Evolutionary conservation across 1,140 invertebrate genomes (phyloP).

Genomic region (Coelopa frigida): DNA sequence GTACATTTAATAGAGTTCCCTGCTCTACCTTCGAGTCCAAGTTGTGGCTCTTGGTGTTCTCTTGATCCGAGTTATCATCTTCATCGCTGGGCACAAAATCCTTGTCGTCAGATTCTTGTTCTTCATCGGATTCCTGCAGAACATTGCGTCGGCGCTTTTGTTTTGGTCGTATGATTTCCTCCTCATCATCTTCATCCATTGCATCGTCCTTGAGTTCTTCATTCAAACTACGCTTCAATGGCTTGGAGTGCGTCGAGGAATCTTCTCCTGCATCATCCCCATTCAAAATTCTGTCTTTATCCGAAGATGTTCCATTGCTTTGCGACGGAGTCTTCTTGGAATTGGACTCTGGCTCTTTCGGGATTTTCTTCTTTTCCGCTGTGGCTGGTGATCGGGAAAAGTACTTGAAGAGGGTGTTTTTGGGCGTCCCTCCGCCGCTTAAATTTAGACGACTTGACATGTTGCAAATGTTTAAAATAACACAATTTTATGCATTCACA

Average conservation of each 20-base stretch:
- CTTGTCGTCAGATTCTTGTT: conserved; percentile 18
- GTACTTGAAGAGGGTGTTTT: conserved; percentile 54
- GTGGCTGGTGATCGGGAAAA: conserved; percentile 50
- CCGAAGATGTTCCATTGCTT: conserved; percentile 14
- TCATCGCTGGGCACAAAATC: conserved; percentile 25
- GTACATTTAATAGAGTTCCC: background rate
- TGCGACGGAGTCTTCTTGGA: conserved; percentile 23
- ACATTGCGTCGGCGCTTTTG: conserved; percentile 45
- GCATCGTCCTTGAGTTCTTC: conserved; percentile 26
- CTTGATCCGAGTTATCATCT: conserved; percentile 29
- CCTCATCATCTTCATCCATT: conserved; percentile 29
- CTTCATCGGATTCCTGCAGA: conserved; percentile 47
- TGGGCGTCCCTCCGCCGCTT: conserved; percentile 23
- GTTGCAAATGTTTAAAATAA: conserved; percentile 1
- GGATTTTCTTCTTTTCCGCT: conserved; percentile 40
- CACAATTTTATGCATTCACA: background rate
- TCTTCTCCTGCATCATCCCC: background rate
- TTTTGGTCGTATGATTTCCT: conserved; percentile 39
- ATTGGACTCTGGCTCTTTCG: conserved; percentile 26
- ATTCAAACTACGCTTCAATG: conserved; percentile 17
- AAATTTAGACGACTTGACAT: conserved; percentile 39
- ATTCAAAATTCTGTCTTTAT: conserved; percentile 3
- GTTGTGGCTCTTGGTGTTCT: conserved; percentile 11
- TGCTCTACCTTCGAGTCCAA: conserved; percentile 19
- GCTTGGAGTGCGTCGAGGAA: conserved; percentile 2